Evolutionary conservation across 1,140 invertebrate genomes (phyloP), one percentile per base, ranked within the genome.

Genomic region (Tribolium castaneum): DNA sequence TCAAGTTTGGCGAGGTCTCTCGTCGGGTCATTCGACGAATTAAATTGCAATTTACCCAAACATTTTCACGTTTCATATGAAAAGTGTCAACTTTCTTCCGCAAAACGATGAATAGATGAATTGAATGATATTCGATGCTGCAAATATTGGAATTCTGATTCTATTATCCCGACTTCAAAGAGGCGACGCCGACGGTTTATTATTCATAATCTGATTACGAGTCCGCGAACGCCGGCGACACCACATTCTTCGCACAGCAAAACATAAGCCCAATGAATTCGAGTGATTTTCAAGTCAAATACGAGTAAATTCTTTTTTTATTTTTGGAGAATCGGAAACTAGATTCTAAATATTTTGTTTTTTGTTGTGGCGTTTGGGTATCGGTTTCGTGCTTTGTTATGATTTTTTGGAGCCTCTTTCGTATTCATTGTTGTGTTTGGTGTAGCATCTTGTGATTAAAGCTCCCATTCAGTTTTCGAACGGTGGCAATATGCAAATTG

Each of bases 401-500:
- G 6, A 30, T 30, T 4, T 30, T 30, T 30, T 30, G 1, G 6
- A 30, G 6, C 3, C 25, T 30, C 25, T 30, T 30, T 30, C 25
- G 25, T 30, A 30, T 30, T 30, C 25, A 30, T 30, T 30, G 25
- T 30, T 30, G 25, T 30, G 25, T 30, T 30, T 30, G 25, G 25
- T 30, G 25, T 30, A 30, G 25, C 25, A 30, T 30, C 25, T 30
- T 30, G 25, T 30, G 25, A 30, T 30, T 30, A 30, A 30, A 30
- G 25, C 25, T 30, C 25, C 25, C 6, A 30, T 30, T 30, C 70
- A 54, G 3, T 19, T 39, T 73, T 73, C 14, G 70, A 25, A 16
- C 52, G 14, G 12, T 73, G 39, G 12, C 35, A 73, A 50, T 54
- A 59, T 75, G 51, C 73, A 56, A 56, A 30, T 49, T 56, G 51